Percentiles rank a stretch among this genome's conserved stretches.
phyloP scores from a whole-genome alignment of 2,113 vertebrate species.

The Ctenomys sociabilis region DNA sequence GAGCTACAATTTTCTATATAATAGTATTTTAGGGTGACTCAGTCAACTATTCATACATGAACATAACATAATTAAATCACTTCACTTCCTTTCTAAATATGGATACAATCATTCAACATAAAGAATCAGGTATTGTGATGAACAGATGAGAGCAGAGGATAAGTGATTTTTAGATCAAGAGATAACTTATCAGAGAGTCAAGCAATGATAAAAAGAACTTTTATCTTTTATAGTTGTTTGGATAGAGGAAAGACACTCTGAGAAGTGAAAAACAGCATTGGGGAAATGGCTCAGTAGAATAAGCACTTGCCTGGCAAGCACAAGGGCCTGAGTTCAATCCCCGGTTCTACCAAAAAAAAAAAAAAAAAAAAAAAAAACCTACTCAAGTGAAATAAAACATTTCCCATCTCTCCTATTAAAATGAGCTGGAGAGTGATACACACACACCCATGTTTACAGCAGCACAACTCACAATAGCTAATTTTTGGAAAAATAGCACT shows the following conservation, averaged over 20 bases:
- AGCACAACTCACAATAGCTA: no score
- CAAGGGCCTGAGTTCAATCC: no score
- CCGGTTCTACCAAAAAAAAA: no score
- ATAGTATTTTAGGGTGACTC: conserved; percentile 57
- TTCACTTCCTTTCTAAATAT: conserved; percentile 58
- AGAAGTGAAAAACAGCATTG: conserved; percentile 44
- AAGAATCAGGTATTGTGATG: conserved; percentile 40
- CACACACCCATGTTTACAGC: no score
- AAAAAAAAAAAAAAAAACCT: no score
- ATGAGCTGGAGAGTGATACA: no score
- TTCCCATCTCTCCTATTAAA: no score
- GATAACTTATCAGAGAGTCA: not conserved
- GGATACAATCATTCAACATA: conserved; percentile 12
- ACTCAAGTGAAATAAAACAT: no score
- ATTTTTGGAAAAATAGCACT: conserved; percentile 39
- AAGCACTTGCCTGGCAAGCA: no score
- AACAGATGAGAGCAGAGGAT: conserved; percentile 43
- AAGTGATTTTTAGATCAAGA: conserved; percentile 61
- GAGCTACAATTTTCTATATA: conserved; percentile 42
- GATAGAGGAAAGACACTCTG: conserved; percentile 40
- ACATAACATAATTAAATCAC: conserved; percentile 53
- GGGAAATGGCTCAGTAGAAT: no score
- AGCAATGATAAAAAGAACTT: not conserved
- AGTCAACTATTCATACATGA: conserved; percentile 5
- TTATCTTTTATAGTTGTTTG: conserved; percentile 16